Base-by-base conservation (phyloP, 2,888 invertebrate genomes). In the Acholoe squamosa region DNA sequence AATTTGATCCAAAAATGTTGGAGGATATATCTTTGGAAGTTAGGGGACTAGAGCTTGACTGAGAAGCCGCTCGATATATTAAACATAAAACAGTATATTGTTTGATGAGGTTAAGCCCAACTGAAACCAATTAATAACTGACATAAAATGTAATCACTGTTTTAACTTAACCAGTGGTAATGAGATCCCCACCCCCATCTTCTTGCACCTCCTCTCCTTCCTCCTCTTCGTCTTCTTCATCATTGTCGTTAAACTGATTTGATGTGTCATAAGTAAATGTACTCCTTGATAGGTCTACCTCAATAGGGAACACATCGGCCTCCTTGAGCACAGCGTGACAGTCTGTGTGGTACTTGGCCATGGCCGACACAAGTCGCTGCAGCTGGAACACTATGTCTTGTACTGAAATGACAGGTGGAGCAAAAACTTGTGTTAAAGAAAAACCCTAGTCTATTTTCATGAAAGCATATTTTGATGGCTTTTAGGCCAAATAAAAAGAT, bases 211-310 rank as follows among this genome's bases (percentile, higher is more conserved):
- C 76, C 25, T n/a, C 51, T 52, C 31, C 91, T 33, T 88, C 67
- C 52, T 88, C 71, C 31, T 89, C 89, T 33, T 80, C 90, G 3
- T 54, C 86, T 28, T 86, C 90, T 22, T 90, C 91, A n/a, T 89
- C 92, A 31, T 94, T 94, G 19, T 95, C 95, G 91, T 96, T 95
- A 84, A 95, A 94, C 91, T 95, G 94, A 86, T 94, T 93, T 0
- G 95, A 93, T 0, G 95, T 95, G 91, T 96, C 95, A 91, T 96
- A 99, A 93, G 98, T 98, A 96, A 99, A 99, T 33, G 98, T 98
- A 90, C 98, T 98, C 93, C 98, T 97, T 0, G 98, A 98, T 12
- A 99, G 96, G 96, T 99, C 99, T 56, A 99, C 98, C 96, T 99
- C 99, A 0, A 99, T 98, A 0, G 99, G 99, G 96, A 99, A 99